phyloP scores from a whole-genome alignment of 2,888 invertebrate species.

The Limnephilus rhombicus region DNA sequence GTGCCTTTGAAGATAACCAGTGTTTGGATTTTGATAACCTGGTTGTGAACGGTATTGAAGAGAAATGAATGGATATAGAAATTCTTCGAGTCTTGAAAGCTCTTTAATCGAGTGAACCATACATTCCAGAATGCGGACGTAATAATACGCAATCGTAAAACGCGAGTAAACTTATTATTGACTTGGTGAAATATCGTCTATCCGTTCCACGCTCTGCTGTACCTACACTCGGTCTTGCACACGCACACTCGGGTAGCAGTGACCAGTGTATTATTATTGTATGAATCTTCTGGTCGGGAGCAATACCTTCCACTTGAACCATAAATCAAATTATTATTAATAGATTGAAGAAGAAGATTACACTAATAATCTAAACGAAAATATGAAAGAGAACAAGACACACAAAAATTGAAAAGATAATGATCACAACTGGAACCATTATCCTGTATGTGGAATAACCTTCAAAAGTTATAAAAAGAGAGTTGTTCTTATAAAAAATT shows the following conservation, averaged over 20 bases:
- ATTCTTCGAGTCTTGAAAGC: not conserved
- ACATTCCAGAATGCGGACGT: slow-evolving; percentile 9
- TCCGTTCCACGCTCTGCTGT: not conserved
- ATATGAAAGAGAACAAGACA: too few species aligned
- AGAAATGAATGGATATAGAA: not conserved
- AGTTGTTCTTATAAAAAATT: too few species aligned
- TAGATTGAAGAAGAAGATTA: too few species aligned
- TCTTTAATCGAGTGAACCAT: not conserved
- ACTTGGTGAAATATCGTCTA: slow-evolving; percentile 11
- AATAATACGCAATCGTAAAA: slow-evolving; percentile 37
- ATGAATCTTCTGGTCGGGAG: not conserved
- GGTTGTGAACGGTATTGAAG: not conserved
- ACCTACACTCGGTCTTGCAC: not conserved
- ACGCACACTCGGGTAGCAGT: not conserved
- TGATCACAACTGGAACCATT: too few species aligned
- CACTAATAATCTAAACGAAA: too few species aligned
- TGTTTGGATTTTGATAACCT: not conserved
- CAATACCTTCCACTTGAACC: not conserved
- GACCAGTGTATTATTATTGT: not conserved
- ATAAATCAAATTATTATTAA: not conserved
- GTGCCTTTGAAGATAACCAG: not conserved
- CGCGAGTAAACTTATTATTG: slow-evolving; percentile 10
- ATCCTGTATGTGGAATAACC: too few species aligned
- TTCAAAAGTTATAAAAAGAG: too few species aligned
- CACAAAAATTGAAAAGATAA: too few species aligned